Evolutionary conservation across 1,140 invertebrate species (phyloP).

Genomic region (Ganaspis sp.): DNA sequence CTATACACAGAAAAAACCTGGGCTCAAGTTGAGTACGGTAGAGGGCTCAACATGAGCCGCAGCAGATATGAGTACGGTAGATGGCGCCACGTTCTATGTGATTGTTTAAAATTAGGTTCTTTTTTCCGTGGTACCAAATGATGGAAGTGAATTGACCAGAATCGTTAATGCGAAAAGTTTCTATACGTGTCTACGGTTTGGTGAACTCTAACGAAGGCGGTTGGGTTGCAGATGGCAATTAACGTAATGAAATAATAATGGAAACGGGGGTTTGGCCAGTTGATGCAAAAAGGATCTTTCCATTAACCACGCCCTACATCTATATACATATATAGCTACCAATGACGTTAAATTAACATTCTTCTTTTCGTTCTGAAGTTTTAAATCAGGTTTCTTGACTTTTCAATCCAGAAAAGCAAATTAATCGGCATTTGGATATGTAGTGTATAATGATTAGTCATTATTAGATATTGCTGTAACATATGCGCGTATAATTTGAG

Average conservation of each 20-base stretch:
- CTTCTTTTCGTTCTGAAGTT: constrained; percentile 39
- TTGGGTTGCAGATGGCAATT: constrained; percentile 60
- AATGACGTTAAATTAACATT: constrained; percentile 63
- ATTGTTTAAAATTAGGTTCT: too few relatives aligned
- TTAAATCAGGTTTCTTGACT: background rate
- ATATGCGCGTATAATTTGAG: background rate
- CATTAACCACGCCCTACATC: constrained; percentile 70
- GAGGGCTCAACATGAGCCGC: too few relatives aligned
- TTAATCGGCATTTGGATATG: background rate
- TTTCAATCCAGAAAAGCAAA: background rate
- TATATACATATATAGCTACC: constrained; percentile 66
- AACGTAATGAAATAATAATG: constrained; percentile 74
- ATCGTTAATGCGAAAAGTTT: constrained; percentile 50
- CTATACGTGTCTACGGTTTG: constrained; percentile 43
- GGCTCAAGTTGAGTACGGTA: too few relatives aligned
- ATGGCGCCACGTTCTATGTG: too few relatives aligned
- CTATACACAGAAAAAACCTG: too few relatives aligned
- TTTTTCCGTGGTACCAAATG: background rate
- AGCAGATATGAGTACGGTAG: too few relatives aligned
- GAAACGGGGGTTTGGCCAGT: constrained; percentile 69
- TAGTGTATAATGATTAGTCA: background rate
- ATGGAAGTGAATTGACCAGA: constrained; percentile 8
- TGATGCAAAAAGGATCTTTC: constrained; percentile 57
- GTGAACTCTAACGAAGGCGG: constrained; percentile 54
- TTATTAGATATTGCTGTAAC: background rate